Base-by-base conservation (phyloP, 2,888 invertebrate species). In the Microctonus brassicae region DNA sequence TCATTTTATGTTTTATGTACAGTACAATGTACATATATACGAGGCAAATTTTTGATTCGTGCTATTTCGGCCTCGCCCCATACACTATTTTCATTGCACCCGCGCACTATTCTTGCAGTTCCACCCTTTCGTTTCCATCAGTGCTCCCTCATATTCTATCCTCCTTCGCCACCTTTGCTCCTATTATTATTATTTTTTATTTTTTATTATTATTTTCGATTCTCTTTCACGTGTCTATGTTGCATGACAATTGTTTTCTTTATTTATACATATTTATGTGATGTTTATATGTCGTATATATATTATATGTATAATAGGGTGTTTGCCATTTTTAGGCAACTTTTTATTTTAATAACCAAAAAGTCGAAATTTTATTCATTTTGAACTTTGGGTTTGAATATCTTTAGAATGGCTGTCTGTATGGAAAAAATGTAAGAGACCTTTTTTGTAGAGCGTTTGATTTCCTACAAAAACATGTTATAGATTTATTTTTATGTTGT, bases 31-130 rank as follows among this genome's bases (percentile, higher is more conserved):
- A 39, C n/a, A 22, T 33, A 29, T 36, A 33, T 22, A 36, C 5
- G 33, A 6, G 29, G n/a, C 42, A 2, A 29, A 33, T 20, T 60
- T 53, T 33, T 20, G 47, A 34, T 33, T 60, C 20, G 24, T 60
- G 60, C 34, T 61, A n/a, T n/a, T 29, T 39, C 53, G 61, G 62
- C 69, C 55, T 60, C 68, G 42, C 68, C 68, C 61, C 57, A 57
- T 39, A 57, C 57, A 22, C 55, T 20, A n/a, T 29, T 34, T 29
- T 7, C 29, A 29, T 57, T 57, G 29, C 57, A 57, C 58, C 57
- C 58, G 58, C 67, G 13, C n/a, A 61, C 47, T 52, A 60, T 68
- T 33, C 55, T 26, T 13, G 20, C 20, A 39, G 55, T 34, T 55
- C 34, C 69, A 62, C 55, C 62, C 53, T 62, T 36, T 62, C 62